These are phyloP conservation scores for Montifringilla adamsi DNA, from an alignment of 2,113 vertebrate species.

Conservation along the genomic window DNA sequence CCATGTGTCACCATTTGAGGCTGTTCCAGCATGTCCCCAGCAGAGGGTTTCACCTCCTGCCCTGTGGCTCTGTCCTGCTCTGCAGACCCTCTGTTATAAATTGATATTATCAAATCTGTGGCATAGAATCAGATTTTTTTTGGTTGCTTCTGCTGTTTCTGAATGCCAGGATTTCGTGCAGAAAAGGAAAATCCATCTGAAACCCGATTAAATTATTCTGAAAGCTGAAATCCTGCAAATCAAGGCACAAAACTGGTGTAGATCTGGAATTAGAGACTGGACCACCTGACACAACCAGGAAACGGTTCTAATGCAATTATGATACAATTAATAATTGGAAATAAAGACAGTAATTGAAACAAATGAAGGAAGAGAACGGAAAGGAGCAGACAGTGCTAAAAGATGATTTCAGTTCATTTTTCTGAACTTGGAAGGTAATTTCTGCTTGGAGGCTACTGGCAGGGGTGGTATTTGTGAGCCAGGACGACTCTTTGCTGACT, in stretches of 20 bases:
- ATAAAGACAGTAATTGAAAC: neutral
- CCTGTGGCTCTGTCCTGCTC: accelerated
- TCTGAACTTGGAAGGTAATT: neutral
- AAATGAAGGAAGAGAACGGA: neutral
- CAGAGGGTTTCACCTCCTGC: neutral
- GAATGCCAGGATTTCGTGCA: neutral
- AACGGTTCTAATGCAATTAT: neutral
- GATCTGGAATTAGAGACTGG: neutral
- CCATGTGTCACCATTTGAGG: accelerated
- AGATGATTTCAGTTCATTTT: neutral
- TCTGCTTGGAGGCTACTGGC: neutral
- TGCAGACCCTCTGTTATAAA: neutral
- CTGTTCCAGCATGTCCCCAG: neutral
- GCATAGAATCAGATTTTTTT: neutral
- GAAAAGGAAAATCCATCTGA: neutral
- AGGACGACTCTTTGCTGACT: neutral
- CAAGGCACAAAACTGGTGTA: neutral
- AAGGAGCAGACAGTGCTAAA: neutral
- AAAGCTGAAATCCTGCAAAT: neutral
- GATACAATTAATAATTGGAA: neutral
- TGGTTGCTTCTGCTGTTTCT: neutral
- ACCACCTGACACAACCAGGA: neutral
- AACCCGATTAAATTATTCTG: neutral
- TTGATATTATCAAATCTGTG: accelerated
- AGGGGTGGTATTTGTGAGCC: neutral